Evolutionary conservation across 2,113 vertebrate genomes (phyloP), one percentile per base, ranked within the genome.

Genomic region (Poeciliopsis turrubarensis): DNA sequence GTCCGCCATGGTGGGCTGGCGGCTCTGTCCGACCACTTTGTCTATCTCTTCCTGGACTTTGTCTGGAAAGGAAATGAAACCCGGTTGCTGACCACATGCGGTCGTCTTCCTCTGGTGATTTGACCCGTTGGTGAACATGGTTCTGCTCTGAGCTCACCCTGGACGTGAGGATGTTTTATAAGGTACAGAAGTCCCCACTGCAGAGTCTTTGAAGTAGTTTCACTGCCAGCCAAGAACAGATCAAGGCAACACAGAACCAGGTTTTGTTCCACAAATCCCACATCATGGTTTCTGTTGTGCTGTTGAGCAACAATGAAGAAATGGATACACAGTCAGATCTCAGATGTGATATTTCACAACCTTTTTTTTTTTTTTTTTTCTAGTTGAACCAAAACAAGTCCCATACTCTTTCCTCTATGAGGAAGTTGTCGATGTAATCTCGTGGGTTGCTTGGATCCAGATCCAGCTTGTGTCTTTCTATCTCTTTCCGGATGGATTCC

Each of bases 191-290:
- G 89, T 1, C 95, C 94, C 97, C 97, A 98, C 82, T 97, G 96
- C 69, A 99, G 88, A 0, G 97, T 97, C 25, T 96, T 95, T 0
- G 96, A 95, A 0, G 95, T 96, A 57, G 97, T 97, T 86, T 98
- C 97, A 1, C 95, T 98, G 0, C 97, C 97, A 0, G 97, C 97
- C 86, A 97, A 91, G 81, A 98, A 95, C 81, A 98, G 91, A 91
- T 99, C 97, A 10, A 97, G 90, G 44, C 93, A 92, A 69, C 96
- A 97, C 67, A 96, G 92, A 30, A 96, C 81, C 73, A 96, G 39
- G 80, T 98, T 96, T 11, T 86, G 88, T 11, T 97, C 95, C 0
- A 93, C 83, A 79, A 96, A 97, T 3, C 89, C 93, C 6, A 78
- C 30, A 3, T 60, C 3, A 1, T 30, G 51, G 31, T 86, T 74